Evolutionary conservation across 1,140 invertebrate genomes (phyloP).

Genomic region (Drosophila takahashii): DNA sequence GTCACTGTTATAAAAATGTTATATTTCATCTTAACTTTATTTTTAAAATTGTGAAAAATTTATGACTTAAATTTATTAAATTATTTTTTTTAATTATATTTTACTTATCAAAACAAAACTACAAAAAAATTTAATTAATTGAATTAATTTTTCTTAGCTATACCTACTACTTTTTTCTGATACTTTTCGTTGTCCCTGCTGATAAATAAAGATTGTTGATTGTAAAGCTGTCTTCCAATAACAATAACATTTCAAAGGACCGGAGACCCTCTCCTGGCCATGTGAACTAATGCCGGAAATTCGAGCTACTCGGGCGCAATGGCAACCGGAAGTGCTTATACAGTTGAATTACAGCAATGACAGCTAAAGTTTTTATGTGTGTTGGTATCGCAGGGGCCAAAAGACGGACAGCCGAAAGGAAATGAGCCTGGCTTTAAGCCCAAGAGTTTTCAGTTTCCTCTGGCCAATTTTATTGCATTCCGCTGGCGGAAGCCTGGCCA

Average conservation of each 20-base stretch:
- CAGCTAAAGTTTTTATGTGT: conserved; percentile 67
- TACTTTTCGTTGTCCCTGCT: neutral
- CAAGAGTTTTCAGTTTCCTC: conserved; percentile 54
- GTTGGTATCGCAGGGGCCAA: conserved; percentile 30
- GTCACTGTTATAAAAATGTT: too few relatives aligned
- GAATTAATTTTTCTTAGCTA: too few relatives aligned
- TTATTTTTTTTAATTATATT: too few relatives aligned
- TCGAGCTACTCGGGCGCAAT: conserved; percentile 44
- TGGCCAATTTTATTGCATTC: conserved; percentile 56
- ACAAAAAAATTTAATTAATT: too few relatives aligned
- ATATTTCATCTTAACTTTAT: too few relatives aligned
- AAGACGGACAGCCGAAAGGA: conserved; percentile 35
- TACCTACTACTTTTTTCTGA: too few relatives aligned
- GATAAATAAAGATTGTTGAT: conserved; percentile 3
- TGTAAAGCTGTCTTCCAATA: conserved; percentile 5
- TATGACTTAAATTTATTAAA: too few relatives aligned
- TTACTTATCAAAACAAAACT: too few relatives aligned
- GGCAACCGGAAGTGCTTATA: conserved; percentile 73
- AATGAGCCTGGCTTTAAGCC: conserved; percentile 30
- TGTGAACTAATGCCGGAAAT: conserved; percentile 30
- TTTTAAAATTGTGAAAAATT: too few relatives aligned
- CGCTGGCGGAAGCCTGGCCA: conserved; percentile 43
- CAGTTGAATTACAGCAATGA: conserved; percentile 63
- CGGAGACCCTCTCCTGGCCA: conserved; percentile 6
- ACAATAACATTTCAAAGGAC: conserved; percentile 8